Evolutionary conservation across 2,113 vertebrate species (phyloP), one percentile per base, ranked within the genome.

Genomic region (Cavia aperea): DNA sequence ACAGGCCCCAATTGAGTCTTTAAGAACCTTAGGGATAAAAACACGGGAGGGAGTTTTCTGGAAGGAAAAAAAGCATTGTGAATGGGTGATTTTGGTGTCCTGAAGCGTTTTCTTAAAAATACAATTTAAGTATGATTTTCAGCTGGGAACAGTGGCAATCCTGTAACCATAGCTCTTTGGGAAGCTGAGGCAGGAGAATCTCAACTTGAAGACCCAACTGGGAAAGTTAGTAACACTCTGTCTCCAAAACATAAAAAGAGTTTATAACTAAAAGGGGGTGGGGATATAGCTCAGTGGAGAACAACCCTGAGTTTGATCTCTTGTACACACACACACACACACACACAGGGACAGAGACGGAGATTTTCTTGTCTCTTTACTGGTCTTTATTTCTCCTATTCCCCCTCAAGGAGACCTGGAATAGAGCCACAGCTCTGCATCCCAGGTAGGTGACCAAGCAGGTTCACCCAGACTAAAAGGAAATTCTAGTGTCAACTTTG

Each of bases 371-470:
- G 18, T 72, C 36, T 49, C 31, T 29, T 46, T 18, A 29, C 6
- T 26, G 6, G 16, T 72, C n/a, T 73, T 46, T 14, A 14, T 77
- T 8, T 77, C 46, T 77, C 43, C 46, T 51, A 49, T 51, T 7
- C 26, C 26, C 49, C 43, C 24, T 75, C 43, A 75, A 13, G 73
- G 43, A 49, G 29, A 24, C 2, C 54, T 33, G 89, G 4, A 31
- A 16, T 15, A 60, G 51, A 24, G 33, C 49, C 81, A 23, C 11
- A n/a, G 39, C 3, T 31, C 4, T n/a, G 29, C 18, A 23, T 49
- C 65, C 24, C 36, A 6, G 81, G 54, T 23, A 16, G 0, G 2
- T 4, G 66, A 51, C 0, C 0, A 51, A 29, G 46, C 13, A 0
- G 14, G 54, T 46, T 7, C 54, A 36, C 58, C 14, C n/a, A 83